phyloP scores from a whole-genome alignment of 2,113 vertebrate species.

The Helogale parvula region DNA sequence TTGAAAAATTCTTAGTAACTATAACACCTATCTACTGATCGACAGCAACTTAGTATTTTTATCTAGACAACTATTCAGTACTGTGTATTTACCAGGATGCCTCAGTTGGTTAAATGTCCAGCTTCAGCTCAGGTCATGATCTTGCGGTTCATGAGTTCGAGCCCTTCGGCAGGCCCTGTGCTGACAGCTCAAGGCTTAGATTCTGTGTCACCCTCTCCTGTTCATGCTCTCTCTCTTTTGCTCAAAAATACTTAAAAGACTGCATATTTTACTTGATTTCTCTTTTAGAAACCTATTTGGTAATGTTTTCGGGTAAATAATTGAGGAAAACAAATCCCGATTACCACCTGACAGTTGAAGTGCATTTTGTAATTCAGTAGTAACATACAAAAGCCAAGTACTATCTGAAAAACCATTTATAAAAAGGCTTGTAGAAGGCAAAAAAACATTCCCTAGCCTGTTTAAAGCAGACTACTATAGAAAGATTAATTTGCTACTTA shows the following conservation, averaged over 20 bases:
- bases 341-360: background rate
- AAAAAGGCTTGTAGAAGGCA: background rate
- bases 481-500: background rate
- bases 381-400: background rate
- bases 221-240: too few species aligned
- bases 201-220: too few species aligned
- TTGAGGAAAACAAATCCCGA: background rate
- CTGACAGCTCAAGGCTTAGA: too few species aligned
- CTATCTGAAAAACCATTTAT: background rate
- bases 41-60: background rate
- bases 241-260: too few species aligned
- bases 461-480: background rate
- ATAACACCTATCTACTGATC: background rate
- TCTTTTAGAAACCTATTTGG: background rate
- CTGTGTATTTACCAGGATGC: background rate
- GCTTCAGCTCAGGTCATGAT: too few species aligned
- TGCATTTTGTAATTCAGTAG: background rate
- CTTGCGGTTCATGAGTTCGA: too few species aligned
- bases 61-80: background rate
- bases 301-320: background rate
- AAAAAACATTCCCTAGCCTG: background rate
- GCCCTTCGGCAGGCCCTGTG: too few species aligned
- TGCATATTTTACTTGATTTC: background rate
- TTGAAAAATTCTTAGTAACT: slow-evolving; percentile 25
- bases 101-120: too few species aligned